Evolutionary conservation across 2,113 vertebrate genomes (phyloP).

Genomic region (Hippocampus abdominalis): DNA sequence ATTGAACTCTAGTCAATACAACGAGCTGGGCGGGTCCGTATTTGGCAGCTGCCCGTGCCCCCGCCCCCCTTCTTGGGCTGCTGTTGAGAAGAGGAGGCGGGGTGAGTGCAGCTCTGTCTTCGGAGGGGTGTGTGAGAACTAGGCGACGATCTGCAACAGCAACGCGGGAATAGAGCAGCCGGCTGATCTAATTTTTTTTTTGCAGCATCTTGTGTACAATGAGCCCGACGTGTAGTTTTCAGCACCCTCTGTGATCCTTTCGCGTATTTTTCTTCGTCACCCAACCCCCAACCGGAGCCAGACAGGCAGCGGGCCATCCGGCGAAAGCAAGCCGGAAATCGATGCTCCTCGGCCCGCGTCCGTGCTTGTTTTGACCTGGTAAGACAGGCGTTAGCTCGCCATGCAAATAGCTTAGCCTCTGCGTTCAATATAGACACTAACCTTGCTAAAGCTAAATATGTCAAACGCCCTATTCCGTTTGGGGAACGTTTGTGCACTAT

Average conservation of each 20-base stretch:
- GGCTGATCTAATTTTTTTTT: slow-evolving; percentile 27
- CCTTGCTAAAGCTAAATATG: slow-evolving; percentile 1
- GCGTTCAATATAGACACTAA: slow-evolving; percentile 27
- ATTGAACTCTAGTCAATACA: not conserved
- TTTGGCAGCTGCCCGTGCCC: slow-evolving; percentile 60
- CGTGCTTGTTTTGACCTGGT: slow-evolving; percentile 74
- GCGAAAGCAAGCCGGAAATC: slow-evolving; percentile 45
- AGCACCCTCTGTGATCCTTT: slow-evolving; percentile 29
- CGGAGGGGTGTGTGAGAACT: slow-evolving; percentile 44
- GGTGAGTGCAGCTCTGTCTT: slow-evolving; percentile 60
- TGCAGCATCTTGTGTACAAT: slow-evolving; percentile 42
- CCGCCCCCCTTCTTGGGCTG: slow-evolving; percentile 14
- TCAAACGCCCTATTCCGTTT: slow-evolving; percentile 25
- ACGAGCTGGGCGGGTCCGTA: slow-evolving; percentile 31
- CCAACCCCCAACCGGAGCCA: slow-evolving; percentile 15
- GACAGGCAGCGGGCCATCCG: slow-evolving; percentile 28
- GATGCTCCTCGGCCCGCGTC: slow-evolving; percentile 53
- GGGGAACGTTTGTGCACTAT: not conserved
- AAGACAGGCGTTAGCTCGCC: slow-evolving; percentile 58
- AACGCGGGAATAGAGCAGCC: slow-evolving; percentile 5
- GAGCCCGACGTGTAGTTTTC: slow-evolving; percentile 36
- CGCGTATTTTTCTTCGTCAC: not conserved
- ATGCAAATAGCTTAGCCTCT: slow-evolving; percentile 44
- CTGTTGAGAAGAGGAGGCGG: slow-evolving; percentile 48
- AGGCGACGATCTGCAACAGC: slow-evolving; percentile 58